These are phyloP conservation scores for Diprion similis DNA, from an alignment of 1,140 invertebrate genomes.

Conservation along the genomic window DNA sequence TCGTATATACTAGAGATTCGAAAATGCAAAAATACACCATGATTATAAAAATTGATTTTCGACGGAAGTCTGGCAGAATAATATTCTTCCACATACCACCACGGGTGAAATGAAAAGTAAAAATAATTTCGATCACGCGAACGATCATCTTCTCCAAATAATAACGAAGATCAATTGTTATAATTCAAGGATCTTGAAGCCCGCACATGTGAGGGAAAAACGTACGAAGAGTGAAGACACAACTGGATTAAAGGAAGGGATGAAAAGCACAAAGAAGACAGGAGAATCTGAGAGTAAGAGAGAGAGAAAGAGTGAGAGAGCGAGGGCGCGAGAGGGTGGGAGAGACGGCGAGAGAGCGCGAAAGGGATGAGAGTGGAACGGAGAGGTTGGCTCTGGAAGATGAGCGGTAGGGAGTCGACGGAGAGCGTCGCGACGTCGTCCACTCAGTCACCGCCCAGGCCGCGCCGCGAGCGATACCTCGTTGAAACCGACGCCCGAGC, in stretches of 20 bases:
- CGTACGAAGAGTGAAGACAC: too few species aligned
- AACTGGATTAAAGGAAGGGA: neutral
- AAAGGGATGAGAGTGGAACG: conserved; percentile 31
- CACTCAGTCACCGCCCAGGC: conserved; percentile 60
- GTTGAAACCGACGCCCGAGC: neutral
- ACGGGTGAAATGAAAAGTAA: too few species aligned
- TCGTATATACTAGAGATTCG: too few species aligned
- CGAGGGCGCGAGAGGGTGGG: conserved; percentile 23
- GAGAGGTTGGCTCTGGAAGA: conserved; percentile 12
- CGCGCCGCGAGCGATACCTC: conserved; percentile 47
- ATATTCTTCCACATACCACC: too few species aligned
- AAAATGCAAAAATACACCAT: too few species aligned
- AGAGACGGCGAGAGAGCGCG: conserved; percentile 28
- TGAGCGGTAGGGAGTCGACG: conserved; percentile 44
- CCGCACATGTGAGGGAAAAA: too few species aligned
- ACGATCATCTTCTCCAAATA: too few species aligned
- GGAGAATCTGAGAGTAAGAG: neutral
- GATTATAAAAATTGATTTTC: too few species aligned
- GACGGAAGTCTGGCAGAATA: too few species aligned
- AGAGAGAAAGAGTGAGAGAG: neutral
- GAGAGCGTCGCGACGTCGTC: conserved; percentile 52
- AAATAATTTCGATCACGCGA: too few species aligned
- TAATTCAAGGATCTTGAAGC: too few species aligned
- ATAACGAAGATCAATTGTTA: too few species aligned
- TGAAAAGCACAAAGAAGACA: neutral